phyloP scores from a whole-genome alignment of 1,140 invertebrate species.

The Neodiprion pinetum region DNA sequence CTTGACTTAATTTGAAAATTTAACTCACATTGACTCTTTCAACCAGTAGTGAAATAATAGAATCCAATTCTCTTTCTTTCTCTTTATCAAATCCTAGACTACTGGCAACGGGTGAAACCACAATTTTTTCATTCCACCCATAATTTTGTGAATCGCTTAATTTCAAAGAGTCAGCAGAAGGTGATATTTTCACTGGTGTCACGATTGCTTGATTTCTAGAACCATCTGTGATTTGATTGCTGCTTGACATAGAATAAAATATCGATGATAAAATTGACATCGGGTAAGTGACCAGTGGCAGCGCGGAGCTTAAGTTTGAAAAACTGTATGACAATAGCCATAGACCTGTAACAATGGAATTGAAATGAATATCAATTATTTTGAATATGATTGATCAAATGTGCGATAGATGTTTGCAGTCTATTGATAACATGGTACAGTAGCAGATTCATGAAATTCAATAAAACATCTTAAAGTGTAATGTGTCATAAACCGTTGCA shows the following conservation, averaged over 20 bases:
- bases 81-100: neutral
- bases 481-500: slow-evolving; percentile 15
- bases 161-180: neutral
- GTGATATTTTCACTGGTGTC: neutral
- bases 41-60: neutral
- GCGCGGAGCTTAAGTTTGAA: neutral
- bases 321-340: neutral
- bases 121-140: neutral
- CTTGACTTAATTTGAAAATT: slow-evolving; percentile 42
- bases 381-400: slow-evolving; percentile 38
- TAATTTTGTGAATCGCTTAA: neutral
- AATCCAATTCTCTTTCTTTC: neutral
- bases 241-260: neutral
- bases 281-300: neutral
- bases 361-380: neutral
- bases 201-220: neutral
- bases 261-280: neutral
- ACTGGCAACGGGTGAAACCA: neutral
- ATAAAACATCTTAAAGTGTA: slow-evolving; percentile 23
- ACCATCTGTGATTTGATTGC: neutral
- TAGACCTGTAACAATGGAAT: neutral
- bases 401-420: slow-evolving; percentile 32
- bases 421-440: slow-evolving; percentile 23
- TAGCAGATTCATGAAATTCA: neutral
- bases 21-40: slow-evolving; percentile 29